Evolutionary conservation across 2,113 vertebrate genomes (phyloP).

Genomic region (Crotalus helleri): DNA sequence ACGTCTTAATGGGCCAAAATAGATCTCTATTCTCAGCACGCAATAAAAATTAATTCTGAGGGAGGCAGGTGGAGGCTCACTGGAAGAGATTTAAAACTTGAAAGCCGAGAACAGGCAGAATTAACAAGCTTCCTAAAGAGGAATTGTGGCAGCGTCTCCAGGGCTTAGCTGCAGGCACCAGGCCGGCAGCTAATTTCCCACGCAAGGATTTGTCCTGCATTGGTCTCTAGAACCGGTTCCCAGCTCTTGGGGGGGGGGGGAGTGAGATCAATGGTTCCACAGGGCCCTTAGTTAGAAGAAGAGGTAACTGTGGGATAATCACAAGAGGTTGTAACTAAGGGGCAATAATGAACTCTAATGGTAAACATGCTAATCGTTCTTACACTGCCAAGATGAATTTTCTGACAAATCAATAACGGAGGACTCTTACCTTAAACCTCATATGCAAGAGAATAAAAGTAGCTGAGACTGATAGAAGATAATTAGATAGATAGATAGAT

Average conservation of each 20-base stretch:
- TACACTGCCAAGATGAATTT: neutral
- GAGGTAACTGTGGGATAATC: neutral
- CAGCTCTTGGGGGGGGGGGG: neutral
- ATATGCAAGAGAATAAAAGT: neutral
- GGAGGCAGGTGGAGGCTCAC: neutral
- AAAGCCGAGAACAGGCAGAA: neutral
- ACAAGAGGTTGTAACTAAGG: neutral
- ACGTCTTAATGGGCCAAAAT: neutral
- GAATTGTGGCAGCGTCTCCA: rapidly evolving
- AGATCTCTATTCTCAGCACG: neutral
- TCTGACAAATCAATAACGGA: too few species aligned
- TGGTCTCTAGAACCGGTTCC: neutral
- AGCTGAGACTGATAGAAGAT: neutral
- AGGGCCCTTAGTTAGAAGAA: neutral
- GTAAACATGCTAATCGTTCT: neutral
- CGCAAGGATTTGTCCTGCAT: neutral
- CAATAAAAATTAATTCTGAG: neutral
- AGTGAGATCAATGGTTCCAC: neutral
- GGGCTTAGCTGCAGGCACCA: neutral
- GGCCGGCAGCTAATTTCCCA: neutral
- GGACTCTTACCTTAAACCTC: neutral
- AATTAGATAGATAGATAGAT: neutral
- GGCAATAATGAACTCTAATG: neutral
- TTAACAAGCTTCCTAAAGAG: too few species aligned
- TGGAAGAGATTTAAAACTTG: rapidly evolving